Evolutionary conservation across 2,113 vertebrate genomes (phyloP), one percentile per base, ranked within the genome.

Genomic region (Corynorhinus townsendii): DNA sequence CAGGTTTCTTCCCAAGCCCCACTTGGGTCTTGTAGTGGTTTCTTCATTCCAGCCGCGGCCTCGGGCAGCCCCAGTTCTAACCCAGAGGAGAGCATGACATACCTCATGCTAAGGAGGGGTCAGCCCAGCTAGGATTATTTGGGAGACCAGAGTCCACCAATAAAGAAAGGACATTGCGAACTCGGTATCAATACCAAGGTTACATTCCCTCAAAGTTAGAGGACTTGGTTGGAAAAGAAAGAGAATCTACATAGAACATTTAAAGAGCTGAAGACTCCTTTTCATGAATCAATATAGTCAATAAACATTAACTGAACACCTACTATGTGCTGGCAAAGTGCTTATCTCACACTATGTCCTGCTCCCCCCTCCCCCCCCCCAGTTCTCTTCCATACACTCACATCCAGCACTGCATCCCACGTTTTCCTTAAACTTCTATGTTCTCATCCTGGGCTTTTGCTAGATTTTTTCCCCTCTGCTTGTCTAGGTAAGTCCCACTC

Each of bases 1-100:
- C 38, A 8, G 7, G 26, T 62, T 64, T 10, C 56, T 59, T 54
- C 49, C 54, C 52, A 43, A 47, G 28, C 28, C n/a, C 2, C 4
- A 0, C 0, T 0, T 1, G 54, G 30, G n/a, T 56, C 49, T 66
- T 5, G 35, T 26, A 17, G 30, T 9, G 5, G 16, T 59, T 86
- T 45, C 69, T 86, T 56, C 22, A 10, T 17, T 12, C 71, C 6
- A 11, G 11, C 83, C 45, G 12, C 45, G n/a, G 52, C 76, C 79
- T 86, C 24, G 19, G 26, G n/a, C 35, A 82, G 26, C 90, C 56
- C 81, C 30, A 24, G 45, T 64, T 33, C 47, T 40, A 83, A 90
- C n/a, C 28, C 38, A 1, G 1, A 59, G 43, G 28, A 87, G 33
- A 91, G 6, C 43, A 54, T 28, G 40, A 14, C 7, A 12, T 16